Evolutionary conservation across 2,113 vertebrate genomes (phyloP), one percentile per base, ranked within the genome.

Genomic region (Takifugu flavidus): DNA sequence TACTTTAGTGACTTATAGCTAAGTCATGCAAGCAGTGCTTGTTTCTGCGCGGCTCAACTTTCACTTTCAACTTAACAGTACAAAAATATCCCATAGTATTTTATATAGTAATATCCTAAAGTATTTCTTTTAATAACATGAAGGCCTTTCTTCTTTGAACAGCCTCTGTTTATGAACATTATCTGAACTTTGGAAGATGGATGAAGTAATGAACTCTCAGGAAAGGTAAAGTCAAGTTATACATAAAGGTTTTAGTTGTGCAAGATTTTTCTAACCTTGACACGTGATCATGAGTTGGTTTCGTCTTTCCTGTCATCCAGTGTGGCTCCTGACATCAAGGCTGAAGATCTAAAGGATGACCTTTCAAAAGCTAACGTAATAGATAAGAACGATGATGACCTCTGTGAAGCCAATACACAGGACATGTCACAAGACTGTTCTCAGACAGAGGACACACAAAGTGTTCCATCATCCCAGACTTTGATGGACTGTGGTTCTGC

Each of bases 171-270:
- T 39, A 61, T 39, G 53, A 25, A 13, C 58, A 51, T 66, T 47
- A n/a, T 62, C 44, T 77, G 70, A 86, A 13, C 44, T 26, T 58
- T 72, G n/a, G 57, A 68, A 70, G 25, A 74, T 82, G 72, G 74
- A 84, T 26, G 53, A 77, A 67, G 26, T 2, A 2, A 84, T 82
- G 85, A 74, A 86, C 55, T 78, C 75, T 62, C 79, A 82, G 45
- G 64, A 0, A 49, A 83, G 84, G 87, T 89, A 61, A 78, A 66
- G 34, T 39, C 4, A 13, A 45, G 20, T 13, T 4, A 53, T 25
- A 49, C 47, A 25, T 53, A 5, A 15, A 34, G 5, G 6, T 6
- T 53, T 39, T 39, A 39, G 34, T 39, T 39, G 34, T 10, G 7
- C 34, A 39, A 8, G 11, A 6, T 39, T 39, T 39, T 39, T 4